Evolutionary conservation across 2,797 vertebrate genomes (phyloP), one percentile per base, ranked within the genome.

Genomic region (Nyctalus aviator): DNA sequence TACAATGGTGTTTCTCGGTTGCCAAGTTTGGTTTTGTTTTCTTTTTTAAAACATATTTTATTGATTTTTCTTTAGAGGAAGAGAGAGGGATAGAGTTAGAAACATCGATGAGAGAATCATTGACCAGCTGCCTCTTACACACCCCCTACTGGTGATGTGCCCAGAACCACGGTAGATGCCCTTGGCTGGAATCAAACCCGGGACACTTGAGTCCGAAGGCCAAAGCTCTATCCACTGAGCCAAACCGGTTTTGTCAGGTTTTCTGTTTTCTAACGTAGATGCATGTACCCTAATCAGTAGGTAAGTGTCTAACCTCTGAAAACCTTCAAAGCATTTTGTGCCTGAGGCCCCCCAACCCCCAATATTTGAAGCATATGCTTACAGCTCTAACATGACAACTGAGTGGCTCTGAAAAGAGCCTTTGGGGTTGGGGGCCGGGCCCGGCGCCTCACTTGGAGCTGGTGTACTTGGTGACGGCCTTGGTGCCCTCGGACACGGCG

Each of bases 331-430:
- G 30, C 27, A 25, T 2, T 20, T 20, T 44, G 37, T 17, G 7
- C 8, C 13, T 9, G 2, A 12, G 1, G 2, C 10, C 2, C 8
- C 18, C 23, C 10, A 1, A 1, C 37, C 37, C 57, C 1, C 9
- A 1, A 8, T 1, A 46, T 4, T 46, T 23, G 0, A 9, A 14
- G 0, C 0, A 0, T 0, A 18, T 48, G 13, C 2, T 12, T 17
- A 0, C 93, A 95, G 93, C 86, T 84, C 79, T 41, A 4, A 20
- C 35, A 18, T 3, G 89, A 68, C 2, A 66, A 20, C 0, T 10
- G 37, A 18, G 79, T 93, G 96, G 96, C 96, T 96, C 96, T 97
- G n/a, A 97, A 97, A 97, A 97, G 96, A 97, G 96, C 96, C 96
- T 91, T 97, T 96, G 62, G 72, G 21, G 30, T 1, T 11, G 30